These are phyloP conservation scores for Eonycteris spelaea DNA, from an alignment of 2,113 vertebrate species.

Conservation along the genomic window DNA sequence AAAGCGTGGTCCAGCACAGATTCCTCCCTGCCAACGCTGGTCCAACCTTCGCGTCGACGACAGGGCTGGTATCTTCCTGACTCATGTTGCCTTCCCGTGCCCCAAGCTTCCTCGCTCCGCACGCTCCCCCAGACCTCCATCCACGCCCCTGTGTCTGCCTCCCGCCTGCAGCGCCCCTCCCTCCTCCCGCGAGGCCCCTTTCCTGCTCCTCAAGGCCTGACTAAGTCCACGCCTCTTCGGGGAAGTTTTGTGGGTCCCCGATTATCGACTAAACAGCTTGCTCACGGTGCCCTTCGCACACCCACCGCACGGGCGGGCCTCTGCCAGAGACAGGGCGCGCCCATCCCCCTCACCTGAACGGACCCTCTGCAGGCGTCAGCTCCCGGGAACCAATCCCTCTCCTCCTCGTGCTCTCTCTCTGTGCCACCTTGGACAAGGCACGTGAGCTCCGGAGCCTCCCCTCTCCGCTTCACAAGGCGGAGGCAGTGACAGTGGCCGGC, in stretches of 20 bases:
- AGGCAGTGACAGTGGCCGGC: background rate
- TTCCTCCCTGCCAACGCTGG: background rate
- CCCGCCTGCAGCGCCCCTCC: rapidly evolving
- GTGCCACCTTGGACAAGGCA: background rate
- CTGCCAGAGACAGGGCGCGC: too few relatives aligned
- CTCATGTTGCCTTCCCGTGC: rapidly evolving
- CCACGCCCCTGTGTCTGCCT: background rate
- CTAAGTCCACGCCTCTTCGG: background rate
- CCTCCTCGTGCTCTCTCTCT: background rate
- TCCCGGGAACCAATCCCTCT: background rate
- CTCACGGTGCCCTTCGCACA: rapidly evolving
- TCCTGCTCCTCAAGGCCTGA: background rate
- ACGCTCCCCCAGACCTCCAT: rapidly evolving
- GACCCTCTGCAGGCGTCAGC: background rate
- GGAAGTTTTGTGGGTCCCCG: background rate
- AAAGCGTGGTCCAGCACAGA: background rate
- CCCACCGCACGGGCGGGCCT: background rate
- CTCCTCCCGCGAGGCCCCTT: too few relatives aligned
- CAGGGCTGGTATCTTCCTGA: background rate
- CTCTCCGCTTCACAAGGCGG: rapidly evolving
- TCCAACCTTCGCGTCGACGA: background rate
- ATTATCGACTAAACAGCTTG: rapidly evolving
- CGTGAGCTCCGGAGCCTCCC: background rate
- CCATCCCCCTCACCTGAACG: background rate
- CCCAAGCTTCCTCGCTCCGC: background rate